A percentile compares a stretch with the other conserved stretches of the same genome.
Evolutionary conservation across 1,140 invertebrate genomes (phyloP).

Genomic region (Dolichoris vasculosae): DNA sequence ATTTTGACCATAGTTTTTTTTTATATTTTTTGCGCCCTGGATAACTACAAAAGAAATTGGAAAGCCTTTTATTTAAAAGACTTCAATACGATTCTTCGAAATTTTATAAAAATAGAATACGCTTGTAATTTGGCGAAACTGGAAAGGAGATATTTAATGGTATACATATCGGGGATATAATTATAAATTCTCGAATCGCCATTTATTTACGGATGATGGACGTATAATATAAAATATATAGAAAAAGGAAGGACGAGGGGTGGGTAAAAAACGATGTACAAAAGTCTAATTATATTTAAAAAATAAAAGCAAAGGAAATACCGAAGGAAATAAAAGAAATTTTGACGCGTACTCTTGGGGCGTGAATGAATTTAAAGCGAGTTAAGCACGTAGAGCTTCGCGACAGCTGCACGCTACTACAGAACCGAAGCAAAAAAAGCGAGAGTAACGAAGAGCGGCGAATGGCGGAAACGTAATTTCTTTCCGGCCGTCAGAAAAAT

Average conservation of each 20-base stretch:
- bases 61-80: background rate
- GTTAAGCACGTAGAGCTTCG: constrained; percentile 5
- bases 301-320: background rate
- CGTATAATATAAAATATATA: too few species aligned
- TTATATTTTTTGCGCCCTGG: background rate
- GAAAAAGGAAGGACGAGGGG: too few species aligned
- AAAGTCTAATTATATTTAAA: background rate
- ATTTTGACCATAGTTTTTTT: background rate
- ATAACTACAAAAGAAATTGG: background rate
- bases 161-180: too few species aligned
- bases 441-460: background rate
- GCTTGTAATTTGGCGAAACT: background rate
- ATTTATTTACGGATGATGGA: too few species aligned
- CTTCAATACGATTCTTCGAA: background rate
- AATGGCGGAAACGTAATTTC: constrained; percentile 30
- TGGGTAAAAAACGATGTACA: background rate
- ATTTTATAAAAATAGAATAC: background rate
- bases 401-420: background rate
- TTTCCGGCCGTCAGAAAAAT: constrained; percentile 30
- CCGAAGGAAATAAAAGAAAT: background rate
- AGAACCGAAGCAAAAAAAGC: background rate
- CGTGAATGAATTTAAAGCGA: constrained; percentile 26
- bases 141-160: too few species aligned
- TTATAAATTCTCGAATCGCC: too few species aligned
- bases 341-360: background rate